These are phyloP conservation scores for Alosa sapidissima DNA, from an alignment of 2,797 vertebrate species.

Conservation along the genomic window DNA sequence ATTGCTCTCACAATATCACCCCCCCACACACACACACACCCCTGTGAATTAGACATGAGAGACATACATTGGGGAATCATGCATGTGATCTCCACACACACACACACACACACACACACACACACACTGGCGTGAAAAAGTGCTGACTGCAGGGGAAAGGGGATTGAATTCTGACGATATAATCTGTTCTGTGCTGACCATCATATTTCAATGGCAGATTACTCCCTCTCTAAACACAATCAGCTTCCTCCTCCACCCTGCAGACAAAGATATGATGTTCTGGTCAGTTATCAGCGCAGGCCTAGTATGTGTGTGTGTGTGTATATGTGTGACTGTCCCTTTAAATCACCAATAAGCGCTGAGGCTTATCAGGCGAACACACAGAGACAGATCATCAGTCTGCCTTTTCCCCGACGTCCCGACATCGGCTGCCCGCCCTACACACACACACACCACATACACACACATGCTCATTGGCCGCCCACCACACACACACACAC, in stretches of 20 bases:
- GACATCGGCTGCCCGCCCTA: no score
- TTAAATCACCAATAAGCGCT: neutral
- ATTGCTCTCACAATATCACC: neutral
- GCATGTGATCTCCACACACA: neutral
- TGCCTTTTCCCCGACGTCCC: no score
- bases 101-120: no score
- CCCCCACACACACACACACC: no score
- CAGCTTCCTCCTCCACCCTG: neutral
- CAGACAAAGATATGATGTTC: neutral
- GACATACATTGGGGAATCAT: no score
- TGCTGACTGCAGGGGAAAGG: neutral
- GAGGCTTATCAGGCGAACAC: neutral
- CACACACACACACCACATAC: no score
- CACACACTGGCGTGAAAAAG: neutral
- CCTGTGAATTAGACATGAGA: neutral
- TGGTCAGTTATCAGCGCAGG: neutral
- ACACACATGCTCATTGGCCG: no score
- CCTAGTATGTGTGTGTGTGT: neutral
- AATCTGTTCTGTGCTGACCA: constrained; percentile 7
- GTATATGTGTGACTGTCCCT: neutral
- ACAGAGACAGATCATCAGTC: neutral
- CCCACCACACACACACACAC: no score
- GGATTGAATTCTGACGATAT: constrained; percentile 7
- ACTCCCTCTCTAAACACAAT: neutral
- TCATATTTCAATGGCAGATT: neutral